These are phyloP conservation scores for Bradynema listronoti DNA, from an alignment of 1,140 invertebrate genomes.

Conservation along the genomic window DNA sequence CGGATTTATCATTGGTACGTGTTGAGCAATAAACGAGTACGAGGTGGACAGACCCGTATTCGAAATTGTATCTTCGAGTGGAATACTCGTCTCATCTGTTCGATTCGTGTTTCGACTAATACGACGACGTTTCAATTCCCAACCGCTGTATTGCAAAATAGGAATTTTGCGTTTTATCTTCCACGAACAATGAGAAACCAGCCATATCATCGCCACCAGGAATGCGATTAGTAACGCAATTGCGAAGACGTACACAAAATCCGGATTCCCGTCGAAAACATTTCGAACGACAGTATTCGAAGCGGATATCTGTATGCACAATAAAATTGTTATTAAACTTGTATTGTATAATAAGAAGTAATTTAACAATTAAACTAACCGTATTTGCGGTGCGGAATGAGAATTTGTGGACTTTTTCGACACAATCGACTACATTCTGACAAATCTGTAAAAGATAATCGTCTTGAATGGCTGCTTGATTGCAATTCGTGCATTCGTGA, in stretches of 20 bases:
- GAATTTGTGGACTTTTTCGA: no score
- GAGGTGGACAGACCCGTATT: conserved; percentile 17
- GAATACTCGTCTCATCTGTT: conserved; percentile 44
- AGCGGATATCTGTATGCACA: no score
- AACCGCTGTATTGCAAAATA: conserved; percentile 1
- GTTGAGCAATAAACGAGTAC: conserved; percentile 22
- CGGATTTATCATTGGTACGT: conserved; percentile 37
- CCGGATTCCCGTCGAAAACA: conserved; percentile 4
- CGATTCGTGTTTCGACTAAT: conserved; percentile 36
- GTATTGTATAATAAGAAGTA: no score
- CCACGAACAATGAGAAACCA: conserved; percentile 2
- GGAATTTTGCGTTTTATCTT: conserved; percentile 17
- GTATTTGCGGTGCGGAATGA: no score
- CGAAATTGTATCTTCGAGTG: conserved; percentile 32
- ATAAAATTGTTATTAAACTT: no score
- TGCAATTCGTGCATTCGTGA: conserved; percentile 29
- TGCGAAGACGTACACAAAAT: conserved; percentile 17
- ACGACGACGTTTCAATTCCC: conserved; percentile 22
- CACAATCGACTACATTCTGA: conserved; percentile 17
- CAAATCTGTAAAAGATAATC: conserved; percentile 10
- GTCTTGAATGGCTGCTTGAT: conserved; percentile 6
- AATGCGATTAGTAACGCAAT: conserved; percentile 10
- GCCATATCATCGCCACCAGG: background rate
- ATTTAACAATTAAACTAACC: no score
- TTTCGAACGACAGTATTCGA: background rate